Evolutionary conservation across 2,797 vertebrate genomes (phyloP).

Genomic region (Notolepis coatsorum): DNA sequence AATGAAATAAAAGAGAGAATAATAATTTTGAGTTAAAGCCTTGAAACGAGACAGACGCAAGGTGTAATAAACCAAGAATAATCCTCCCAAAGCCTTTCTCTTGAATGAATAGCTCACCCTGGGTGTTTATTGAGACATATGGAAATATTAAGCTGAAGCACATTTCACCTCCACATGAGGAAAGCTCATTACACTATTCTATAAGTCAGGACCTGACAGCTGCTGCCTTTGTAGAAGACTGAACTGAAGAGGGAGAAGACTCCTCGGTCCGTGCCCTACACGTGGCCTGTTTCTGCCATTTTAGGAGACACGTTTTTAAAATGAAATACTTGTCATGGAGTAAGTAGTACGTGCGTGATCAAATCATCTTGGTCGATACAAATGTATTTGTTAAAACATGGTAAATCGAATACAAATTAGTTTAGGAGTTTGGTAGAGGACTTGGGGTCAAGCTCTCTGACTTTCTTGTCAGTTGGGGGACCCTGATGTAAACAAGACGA

Average conservation of each 20-base stretch:
- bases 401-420: too few species aligned
- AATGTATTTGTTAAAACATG: too few species aligned
- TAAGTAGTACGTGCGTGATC: too few species aligned
- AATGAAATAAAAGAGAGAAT: neutral
- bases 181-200: conserved; percentile 12
- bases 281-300: neutral
- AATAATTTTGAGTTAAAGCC: neutral
- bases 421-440: too few species aligned
- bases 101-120: neutral
- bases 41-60: neutral
- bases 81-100: neutral
- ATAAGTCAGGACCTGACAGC: neutral
- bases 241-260: conserved; percentile 5
- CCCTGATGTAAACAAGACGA: too few species aligned
- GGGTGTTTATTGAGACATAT: neutral
- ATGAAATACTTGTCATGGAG: neutral
- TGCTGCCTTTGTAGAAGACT: conserved; percentile 7
- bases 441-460: too few species aligned
- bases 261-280: neutral
- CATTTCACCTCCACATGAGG: neutral
- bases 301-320: neutral
- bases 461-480: too few species aligned
- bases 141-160: neutral
- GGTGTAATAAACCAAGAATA: neutral
- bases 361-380: too few species aligned